These are phyloP conservation scores for Hydraecia micacea DNA, from an alignment of 2,888 invertebrate genomes.

Conservation along the genomic window DNA sequence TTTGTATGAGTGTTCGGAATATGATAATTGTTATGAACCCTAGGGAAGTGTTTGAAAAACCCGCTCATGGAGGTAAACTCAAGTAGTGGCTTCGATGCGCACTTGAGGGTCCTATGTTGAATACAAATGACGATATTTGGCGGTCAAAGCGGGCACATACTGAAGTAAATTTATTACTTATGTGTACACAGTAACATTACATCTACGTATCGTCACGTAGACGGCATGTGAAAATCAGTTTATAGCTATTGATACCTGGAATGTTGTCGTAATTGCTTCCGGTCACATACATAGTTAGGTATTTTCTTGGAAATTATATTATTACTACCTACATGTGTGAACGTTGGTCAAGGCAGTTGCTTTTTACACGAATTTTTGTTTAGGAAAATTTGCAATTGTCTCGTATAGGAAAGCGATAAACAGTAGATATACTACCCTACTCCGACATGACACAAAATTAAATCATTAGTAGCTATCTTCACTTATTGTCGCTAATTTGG, in stretches of 20 bases:
- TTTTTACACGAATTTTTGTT: constrained; percentile 13
- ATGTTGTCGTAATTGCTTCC: constrained; percentile 84
- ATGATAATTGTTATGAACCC: constrained; percentile 35
- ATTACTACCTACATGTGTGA: constrained; percentile 41
- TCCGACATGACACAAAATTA: neutral
- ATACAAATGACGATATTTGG: constrained; percentile 86
- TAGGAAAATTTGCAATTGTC: constrained; percentile 1
- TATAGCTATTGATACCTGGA: constrained; percentile 81
- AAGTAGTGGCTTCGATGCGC: constrained; percentile 74
- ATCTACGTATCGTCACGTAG: constrained; percentile 80
- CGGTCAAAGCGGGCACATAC: constrained; percentile 80
- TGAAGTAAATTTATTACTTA: constrained; percentile 79
- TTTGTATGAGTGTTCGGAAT: constrained; percentile 9
- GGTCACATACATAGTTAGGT: constrained; percentile 78
- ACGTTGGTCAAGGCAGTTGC: constrained; percentile 25
- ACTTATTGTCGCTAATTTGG: neutral
- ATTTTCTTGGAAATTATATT: constrained; percentile 73
- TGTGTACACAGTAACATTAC: constrained; percentile 73
- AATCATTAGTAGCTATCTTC: neutral
- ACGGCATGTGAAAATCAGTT: constrained; percentile 82
- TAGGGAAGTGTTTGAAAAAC: constrained; percentile 55
- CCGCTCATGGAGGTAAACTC: constrained; percentile 69
- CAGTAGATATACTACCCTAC: neutral
- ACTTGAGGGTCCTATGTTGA: constrained; percentile 72
- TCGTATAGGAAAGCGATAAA: neutral